Percentiles rank a stretch among this genome's conserved stretches.
phyloP scores from a whole-genome alignment of 1,140 invertebrate species.

The Temnothorax curvispinosus region DNA sequence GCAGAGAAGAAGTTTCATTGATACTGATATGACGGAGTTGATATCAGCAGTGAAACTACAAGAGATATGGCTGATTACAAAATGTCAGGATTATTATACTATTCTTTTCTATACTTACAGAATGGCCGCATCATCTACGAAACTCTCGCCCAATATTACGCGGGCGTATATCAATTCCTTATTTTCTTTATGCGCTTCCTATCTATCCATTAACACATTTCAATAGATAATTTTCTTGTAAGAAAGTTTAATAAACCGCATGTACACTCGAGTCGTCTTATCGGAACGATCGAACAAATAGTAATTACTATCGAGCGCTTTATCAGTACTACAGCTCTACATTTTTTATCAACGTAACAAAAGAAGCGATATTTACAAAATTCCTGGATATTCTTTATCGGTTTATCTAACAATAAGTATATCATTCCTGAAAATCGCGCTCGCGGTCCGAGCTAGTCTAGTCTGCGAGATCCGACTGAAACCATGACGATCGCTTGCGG shows the following conservation, averaged over 20 bases:
- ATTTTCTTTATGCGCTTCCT: neutral
- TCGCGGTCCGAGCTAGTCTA: neutral
- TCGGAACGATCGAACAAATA: neutral
- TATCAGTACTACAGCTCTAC: neutral
- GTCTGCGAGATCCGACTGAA: neutral
- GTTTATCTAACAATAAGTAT: neutral
- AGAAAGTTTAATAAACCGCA: conserved; percentile 7
- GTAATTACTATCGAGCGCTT: neutral
- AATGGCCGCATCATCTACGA: conserved; percentile 39
- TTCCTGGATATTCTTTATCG: conserved; percentile 15
- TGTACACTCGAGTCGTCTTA: neutral
- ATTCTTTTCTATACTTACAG: conserved; percentile 5
- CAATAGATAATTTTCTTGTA: neutral
- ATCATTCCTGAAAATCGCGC: conserved; percentile 30
- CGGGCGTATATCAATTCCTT: conserved; percentile 3
- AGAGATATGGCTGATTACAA: conserved; percentile 45
- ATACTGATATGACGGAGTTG: neutral
- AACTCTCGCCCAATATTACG: neutral
- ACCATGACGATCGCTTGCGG: conserved; percentile 32
- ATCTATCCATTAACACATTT: neutral
- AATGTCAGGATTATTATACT: neutral
- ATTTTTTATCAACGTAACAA: neutral
- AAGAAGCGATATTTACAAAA: conserved; percentile 36
- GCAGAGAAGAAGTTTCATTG: conserved; percentile 2
- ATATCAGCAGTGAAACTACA: conserved; percentile 6